Percentiles rank a stretch among this genome's conserved stretches.
Conservation (phyloP, 2,113 vertebrate genomes). For the Thamnaconus septentrionalis region DNA sequence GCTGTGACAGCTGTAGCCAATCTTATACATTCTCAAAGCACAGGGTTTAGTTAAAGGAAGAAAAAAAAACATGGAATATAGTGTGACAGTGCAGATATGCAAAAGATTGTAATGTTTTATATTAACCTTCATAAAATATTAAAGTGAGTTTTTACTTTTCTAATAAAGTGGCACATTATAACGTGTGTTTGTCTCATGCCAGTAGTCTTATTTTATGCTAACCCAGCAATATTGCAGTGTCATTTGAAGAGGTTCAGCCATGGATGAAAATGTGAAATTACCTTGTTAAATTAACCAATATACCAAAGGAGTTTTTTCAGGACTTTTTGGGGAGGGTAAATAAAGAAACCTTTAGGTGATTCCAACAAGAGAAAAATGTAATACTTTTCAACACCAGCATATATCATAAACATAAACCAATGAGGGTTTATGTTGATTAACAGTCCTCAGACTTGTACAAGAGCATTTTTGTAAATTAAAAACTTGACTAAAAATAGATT, state of each 20-base stretch:
- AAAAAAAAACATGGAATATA: conserved; percentile 64
- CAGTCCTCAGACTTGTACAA: too few relatives aligned
- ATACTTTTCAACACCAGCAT: too few relatives aligned
- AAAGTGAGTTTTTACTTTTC: conserved; percentile 83
- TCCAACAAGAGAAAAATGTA: too few relatives aligned
- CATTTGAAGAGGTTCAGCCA: neutral
- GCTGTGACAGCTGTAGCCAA: conserved; percentile 74
- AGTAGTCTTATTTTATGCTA: conserved; percentile 8
- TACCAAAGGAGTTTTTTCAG: too few relatives aligned
- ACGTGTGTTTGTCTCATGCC: conserved; percentile 38
- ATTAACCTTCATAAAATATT: conserved; percentile 78
- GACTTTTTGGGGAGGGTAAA: too few relatives aligned
- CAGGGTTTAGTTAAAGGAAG: conserved; percentile 73
- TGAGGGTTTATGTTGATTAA: too few relatives aligned
- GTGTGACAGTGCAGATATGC: conserved; percentile 76
- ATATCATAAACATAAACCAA: too few relatives aligned
- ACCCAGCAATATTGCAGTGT: neutral
- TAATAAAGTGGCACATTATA: conserved; percentile 82
- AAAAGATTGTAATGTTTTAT: conserved; percentile 83
- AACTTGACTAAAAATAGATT: too few relatives aligned
- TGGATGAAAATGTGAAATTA: too few relatives aligned
- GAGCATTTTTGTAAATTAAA: too few relatives aligned
- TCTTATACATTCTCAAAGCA: conserved; percentile 72
- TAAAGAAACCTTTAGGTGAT: too few relatives aligned
- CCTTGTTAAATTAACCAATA: too few relatives aligned